Base-by-base conservation (phyloP, 2,113 vertebrate genomes). In the Ceyx melanurus region DNA sequence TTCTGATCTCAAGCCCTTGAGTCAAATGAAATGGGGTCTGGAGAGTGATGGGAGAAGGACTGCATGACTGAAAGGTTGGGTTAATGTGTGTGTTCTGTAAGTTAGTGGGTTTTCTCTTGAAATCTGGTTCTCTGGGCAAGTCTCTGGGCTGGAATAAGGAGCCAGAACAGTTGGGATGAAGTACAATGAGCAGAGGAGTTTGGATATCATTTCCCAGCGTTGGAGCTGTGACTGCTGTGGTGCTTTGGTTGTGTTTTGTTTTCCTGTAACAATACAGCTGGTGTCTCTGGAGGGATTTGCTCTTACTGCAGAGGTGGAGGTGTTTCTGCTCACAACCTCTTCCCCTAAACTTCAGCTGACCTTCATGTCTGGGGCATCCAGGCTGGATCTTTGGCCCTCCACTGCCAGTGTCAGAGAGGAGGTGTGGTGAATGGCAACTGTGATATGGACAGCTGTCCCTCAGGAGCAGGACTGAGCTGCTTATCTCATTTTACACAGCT, bases 401-500 rank as follows among this genome's bases (percentile, higher is more conserved):
- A 61, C 43, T 70, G 76, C 35, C 42, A 56, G 46, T 76, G 56
- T 91, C 66, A 58, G 58, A 79, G 70, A 72, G 58, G 48, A 86
- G 60, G 53, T 61, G n/a, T 67, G 64, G 40, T 66, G 82, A 56
- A 73, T 83, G 65, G 67, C 70, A 66, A 70, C 64, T 79, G 86
- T 66, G 88, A 76, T 92, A 62, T 5, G 29, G 89, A 71, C 90
- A 91, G 79, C 80, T 94, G 80, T 92, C 86, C 45, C 58, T 94
- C 86, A 94, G 87, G 67, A 91, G 85, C 76, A 64, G 42, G 33
- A 53, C 71, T 77, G 71, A 61, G 53, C 40, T 85, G 51, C 62
- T 79, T 82, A 84, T 81, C 86, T 96, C 87, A 64, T 88, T 89
- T 95, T 83, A 86, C 77, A 37, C 73, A 93, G 86, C 86, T 96